Conservation (phyloP, 2,888 invertebrate species). For the Aleiodes testaceus region DNA sequence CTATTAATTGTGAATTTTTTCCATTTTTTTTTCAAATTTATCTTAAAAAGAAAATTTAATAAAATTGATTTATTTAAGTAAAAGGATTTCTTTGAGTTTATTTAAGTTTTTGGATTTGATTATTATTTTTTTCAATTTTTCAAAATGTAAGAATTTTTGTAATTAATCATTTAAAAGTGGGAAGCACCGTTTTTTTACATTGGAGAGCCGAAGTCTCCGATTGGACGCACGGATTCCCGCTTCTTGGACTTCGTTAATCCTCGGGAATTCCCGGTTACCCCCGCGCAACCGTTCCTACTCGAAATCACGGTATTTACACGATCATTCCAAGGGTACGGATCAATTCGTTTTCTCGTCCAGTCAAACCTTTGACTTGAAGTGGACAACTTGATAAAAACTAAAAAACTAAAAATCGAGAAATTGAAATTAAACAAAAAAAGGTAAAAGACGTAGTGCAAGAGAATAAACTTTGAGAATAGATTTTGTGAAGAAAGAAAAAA, state of each 20-base stretch:
- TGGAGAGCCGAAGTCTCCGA: neutral
- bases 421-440: neutral
- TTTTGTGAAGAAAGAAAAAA: constrained; percentile 38
- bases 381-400: neutral
- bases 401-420: too few species aligned
- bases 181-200: too few species aligned
- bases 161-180: too few species aligned
- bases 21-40: too few species aligned
- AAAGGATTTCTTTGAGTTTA: too few species aligned
- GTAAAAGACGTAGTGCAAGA: constrained; percentile 33
- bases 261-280: constrained; percentile 21
- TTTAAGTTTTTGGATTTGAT: too few species aligned
- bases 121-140: too few species aligned
- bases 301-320: constrained; percentile 13
- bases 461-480: too few species aligned
- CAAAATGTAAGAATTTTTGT: too few species aligned
- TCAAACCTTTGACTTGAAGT: constrained; percentile 9
- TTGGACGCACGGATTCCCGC: neutral
- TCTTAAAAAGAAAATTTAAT: too few species aligned
- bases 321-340: constrained; percentile 14
- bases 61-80: too few species aligned
- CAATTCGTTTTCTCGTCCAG: constrained; percentile 10
- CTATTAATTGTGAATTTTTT: neutral
- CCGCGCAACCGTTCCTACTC: constrained; percentile 1
- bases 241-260: neutral